Base-by-base conservation (phyloP, 2,888 invertebrate species). In the Hartigia nigra region DNA sequence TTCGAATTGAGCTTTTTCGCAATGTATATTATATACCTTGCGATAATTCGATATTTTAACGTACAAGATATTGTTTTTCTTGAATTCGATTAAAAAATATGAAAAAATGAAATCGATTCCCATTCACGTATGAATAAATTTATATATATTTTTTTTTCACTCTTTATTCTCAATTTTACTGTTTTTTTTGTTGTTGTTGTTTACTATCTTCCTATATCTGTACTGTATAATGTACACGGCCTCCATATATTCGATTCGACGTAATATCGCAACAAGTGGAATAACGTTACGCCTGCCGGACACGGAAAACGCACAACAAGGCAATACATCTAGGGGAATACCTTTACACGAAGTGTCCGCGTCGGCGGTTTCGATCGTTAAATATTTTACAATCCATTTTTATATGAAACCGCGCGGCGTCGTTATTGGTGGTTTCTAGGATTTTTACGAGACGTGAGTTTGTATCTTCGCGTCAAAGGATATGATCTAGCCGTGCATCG, bases 331-430 rank as follows among this genome's bases (percentile, higher is more conserved):
- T 23, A 14, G 39, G 23, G 39, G 23, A 39, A 39, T 39, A 39
- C 23, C 39, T 39, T 39, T 39, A 55, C 70, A 72, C 69, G 70
- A 36, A 31, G 36, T 36, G 36, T 70, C 70, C 70, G 70, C 76
- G 35, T 76, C 31, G 81, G 78, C 78, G 78, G 79, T 76, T 79
- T 79, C 76, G 78, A 80, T 81, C 85, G 84, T 87, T 88, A 86
- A 86, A 87, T 87, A 86, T 84, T 88, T 88, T 88, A 86, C 83
- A 84, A 81, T 76, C 80, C 82, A 85, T 86, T 87, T 87, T 88
- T 88, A 88, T 82, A 82, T 74, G 74, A 74, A 82, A 80, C 80
- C 77, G 78, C 79, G 74, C 31, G 75, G 78, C 76, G 72, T 79
- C 78, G 77, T 78, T 80, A 75, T 76, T 70, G 72, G 72, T 70